A percentile compares a stretch with the other conserved stretches of the same genome.
phyloP scores from a whole-genome alignment of 2,888 invertebrate species.

The Crematogaster levior region DNA sequence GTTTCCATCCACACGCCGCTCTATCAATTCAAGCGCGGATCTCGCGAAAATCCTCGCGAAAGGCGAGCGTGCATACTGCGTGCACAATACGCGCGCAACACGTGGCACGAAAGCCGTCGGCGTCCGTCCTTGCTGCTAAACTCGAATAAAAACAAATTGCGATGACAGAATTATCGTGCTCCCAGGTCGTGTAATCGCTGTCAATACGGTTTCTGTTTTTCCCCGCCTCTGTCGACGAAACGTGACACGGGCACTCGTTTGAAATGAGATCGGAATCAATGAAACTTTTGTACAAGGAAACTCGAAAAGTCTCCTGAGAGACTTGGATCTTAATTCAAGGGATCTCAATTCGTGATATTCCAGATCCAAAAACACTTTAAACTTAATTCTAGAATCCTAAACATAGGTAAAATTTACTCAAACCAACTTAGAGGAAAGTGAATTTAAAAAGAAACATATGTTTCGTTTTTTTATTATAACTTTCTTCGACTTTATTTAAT shows the following conservation, averaged over 20 bases:
- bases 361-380: neutral
- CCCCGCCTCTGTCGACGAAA: neutral
- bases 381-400: neutral
- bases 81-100: slow-evolving; percentile 57
- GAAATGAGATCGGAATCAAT: neutral
- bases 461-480: no score
- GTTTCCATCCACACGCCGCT: slow-evolving; percentile 13
- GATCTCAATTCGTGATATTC: neutral
- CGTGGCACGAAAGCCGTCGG: slow-evolving; percentile 34
- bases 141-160: slow-evolving; percentile 17
- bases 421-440: no score
- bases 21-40: slow-evolving; percentile 22
- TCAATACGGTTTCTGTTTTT: neutral
- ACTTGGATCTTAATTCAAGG: neutral
- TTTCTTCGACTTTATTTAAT: no score
- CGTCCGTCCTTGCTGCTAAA: neutral
- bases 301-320: neutral
- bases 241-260: neutral
- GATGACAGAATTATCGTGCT: slow-evolving; percentile 6
- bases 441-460: no score
- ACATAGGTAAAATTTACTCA: no score
- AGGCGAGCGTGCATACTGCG: slow-evolving; percentile 39
- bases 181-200: neutral
- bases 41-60: slow-evolving; percentile 20
- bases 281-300: neutral